Evolutionary conservation across 2,888 invertebrate genomes (phyloP), one percentile per base, ranked within the genome.

Genomic region (Galerucella calmariensis): DNA sequence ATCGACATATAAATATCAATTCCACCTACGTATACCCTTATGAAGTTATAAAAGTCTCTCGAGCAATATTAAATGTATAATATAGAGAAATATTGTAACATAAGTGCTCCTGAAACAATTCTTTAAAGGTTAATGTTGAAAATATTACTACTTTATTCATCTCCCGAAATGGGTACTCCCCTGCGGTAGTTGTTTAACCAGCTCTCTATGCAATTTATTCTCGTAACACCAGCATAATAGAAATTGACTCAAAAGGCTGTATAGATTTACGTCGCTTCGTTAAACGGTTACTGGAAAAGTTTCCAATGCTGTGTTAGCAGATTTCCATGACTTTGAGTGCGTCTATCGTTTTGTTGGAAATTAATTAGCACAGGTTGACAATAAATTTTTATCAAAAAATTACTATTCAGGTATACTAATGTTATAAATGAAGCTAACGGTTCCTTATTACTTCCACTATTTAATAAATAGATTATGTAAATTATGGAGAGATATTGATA

Each of bases 201-300:
- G 14, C 51, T 51, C 51, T 51, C 51, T 51, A 51, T 51, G 51
- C 51, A 51, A 51, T 51, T 51, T 51, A 51, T 51, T 51, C 51
- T 51, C 51, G 35, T 51, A 51, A 51, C 51, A n/a, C n/a, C 51
- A 51, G n/a, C 51, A 51, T 51, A 51, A 51, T 51, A n/a, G 51
- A 1, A 51, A 51, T n/a, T 51, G 51, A 51, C 8, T 51, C 51
- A 51, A 51, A 51, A n/a, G n/a, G 51, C 8, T 51, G 14, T 51
- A 51, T n/a, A 51, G 51, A n/a, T 51, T 51, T 51, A 51, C 14
- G 51, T n/a, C 51, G 51, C 4, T 51, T 51, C 51, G 51, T 51
- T 51, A 11, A 51, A 51, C 51, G 51, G 51, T 51, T 51, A 5
- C n/a, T n/a, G 51, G 51, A n/a, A 51, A n/a, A 51, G 6, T 51